Conservation (phyloP, 2,888 invertebrate species). For the Glaucopsyche alexis region DNA sequence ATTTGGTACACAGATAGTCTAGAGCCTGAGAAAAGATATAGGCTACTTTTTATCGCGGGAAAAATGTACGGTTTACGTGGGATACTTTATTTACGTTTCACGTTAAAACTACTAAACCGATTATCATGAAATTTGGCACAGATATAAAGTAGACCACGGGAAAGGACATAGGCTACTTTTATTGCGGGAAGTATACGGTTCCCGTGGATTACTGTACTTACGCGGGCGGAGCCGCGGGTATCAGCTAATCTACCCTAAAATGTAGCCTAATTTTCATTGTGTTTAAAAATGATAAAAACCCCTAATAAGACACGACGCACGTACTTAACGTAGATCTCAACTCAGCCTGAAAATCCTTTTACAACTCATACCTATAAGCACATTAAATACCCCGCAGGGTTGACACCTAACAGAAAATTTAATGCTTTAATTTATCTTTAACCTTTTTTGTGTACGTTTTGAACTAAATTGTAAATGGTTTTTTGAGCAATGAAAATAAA, state of each 20-base stretch:
- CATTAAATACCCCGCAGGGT: slow-evolving; percentile 21
- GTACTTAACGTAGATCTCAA: slow-evolving; percentile 37
- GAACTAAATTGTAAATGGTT: not conserved
- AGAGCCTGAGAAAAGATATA: too few relatives aligned
- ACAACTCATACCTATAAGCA: slow-evolving; percentile 35
- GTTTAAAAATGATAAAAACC: slow-evolving; percentile 30
- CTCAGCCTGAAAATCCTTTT: slow-evolving; percentile 36
- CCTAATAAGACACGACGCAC: slow-evolving; percentile 35
- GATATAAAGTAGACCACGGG: too few relatives aligned
- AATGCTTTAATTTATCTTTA: not conserved
- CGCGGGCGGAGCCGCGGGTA: too few relatives aligned
- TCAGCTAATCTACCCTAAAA: not conserved
- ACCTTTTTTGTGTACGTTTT: not conserved
- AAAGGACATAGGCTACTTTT: too few relatives aligned
- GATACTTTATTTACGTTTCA: too few relatives aligned
- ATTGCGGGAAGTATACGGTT: too few relatives aligned
- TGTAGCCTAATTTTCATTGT: slow-evolving; percentile 30
- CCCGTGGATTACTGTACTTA: too few relatives aligned
- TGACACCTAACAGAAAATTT: not conserved
- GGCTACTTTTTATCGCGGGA: too few relatives aligned
- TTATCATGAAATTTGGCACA: too few relatives aligned
- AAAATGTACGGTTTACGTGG: too few relatives aligned
- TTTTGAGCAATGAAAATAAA: not conserved
- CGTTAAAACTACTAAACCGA: too few relatives aligned
- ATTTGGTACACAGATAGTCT: too few relatives aligned